Evolutionary conservation across 1,140 invertebrate species (phyloP).

Genomic region (Batillaria attramentaria): DNA sequence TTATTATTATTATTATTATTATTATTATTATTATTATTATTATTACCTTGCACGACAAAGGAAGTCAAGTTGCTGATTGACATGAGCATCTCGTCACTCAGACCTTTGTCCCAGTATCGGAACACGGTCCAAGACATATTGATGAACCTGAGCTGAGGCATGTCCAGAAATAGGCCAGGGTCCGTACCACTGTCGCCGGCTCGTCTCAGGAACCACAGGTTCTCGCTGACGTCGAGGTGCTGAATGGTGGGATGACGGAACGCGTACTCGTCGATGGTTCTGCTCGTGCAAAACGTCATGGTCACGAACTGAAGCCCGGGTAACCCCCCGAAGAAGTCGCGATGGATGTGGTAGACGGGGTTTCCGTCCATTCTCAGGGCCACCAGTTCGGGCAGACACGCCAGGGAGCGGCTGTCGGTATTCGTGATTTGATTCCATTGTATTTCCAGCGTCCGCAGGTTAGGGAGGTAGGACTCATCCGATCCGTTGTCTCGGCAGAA

Average conservation of each 20-base stretch:
- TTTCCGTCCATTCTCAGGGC: slow-evolving; percentile 11
- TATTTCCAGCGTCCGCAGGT: background rate
- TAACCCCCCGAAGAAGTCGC: slow-evolving; percentile 19
- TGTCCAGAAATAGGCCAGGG: slow-evolving; percentile 1
- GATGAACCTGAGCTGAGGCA: background rate
- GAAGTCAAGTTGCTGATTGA: background rate
- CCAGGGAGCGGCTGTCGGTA: background rate
- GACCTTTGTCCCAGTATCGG: background rate
- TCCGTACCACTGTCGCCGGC: background rate
- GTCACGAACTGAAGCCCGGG: slow-evolving; percentile 9
- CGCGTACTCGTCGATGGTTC: slow-evolving; percentile 9
- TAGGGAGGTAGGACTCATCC: background rate
- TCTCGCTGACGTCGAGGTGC: slow-evolving; percentile 25
- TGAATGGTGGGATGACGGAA: slow-evolving; percentile 22
- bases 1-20: too few species aligned
- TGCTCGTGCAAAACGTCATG: slow-evolving; percentile 11
- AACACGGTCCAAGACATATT: slow-evolving; percentile 29
- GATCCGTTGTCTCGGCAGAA: background rate
- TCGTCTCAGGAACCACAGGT: slow-evolving; percentile 23
- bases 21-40: too few species aligned
- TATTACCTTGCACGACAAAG: slow-evolving; percentile 3
- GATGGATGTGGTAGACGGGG: background rate
- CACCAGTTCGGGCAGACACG: slow-evolving; percentile 21
- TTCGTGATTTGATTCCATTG: slow-evolving; percentile 25
- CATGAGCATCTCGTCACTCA: background rate